phyloP scores from a whole-genome alignment of 2,113 vertebrate genomes.

The Vidua chalybeata region DNA sequence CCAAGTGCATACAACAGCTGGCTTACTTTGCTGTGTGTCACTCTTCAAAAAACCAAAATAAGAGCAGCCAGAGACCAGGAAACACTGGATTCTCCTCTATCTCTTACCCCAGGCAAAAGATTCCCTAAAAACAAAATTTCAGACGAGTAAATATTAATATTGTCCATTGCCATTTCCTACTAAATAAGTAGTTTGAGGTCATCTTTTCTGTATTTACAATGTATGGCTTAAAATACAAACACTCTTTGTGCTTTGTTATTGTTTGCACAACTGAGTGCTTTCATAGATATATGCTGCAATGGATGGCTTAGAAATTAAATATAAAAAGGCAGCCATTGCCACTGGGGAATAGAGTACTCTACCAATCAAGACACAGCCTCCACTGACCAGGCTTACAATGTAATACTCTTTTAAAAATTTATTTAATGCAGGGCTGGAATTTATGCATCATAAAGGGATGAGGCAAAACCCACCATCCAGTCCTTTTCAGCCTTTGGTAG shows the following conservation, averaged over 20 bases:
- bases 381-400: constrained; percentile 9
- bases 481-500: not conserved
- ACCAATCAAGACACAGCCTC: not conserved
- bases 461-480: not conserved
- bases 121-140: not conserved
- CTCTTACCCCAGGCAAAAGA: not conserved
- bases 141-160: not conserved
- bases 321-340: constrained; percentile 58
- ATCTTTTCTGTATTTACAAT: constrained; percentile 18
- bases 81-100: not conserved
- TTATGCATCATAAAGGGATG: not conserved
- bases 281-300: not conserved
- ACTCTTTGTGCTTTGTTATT: constrained; percentile 21
- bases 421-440: not conserved
- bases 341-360: constrained; percentile 57
- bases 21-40: not conserved
- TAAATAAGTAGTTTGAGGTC: constrained; percentile 50
- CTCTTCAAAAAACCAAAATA: not conserved
- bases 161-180: not conserved
- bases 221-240: constrained; percentile 38
- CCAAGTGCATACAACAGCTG: not conserved
- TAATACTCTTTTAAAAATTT: constrained; percentile 12
- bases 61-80: not conserved
- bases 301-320: constrained; percentile 38
- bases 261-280: constrained; percentile 49